Percentiles rank a stretch among this genome's conserved stretches.
Conservation (phyloP, 2,113 vertebrate genomes). For the Abramis brama region DNA sequence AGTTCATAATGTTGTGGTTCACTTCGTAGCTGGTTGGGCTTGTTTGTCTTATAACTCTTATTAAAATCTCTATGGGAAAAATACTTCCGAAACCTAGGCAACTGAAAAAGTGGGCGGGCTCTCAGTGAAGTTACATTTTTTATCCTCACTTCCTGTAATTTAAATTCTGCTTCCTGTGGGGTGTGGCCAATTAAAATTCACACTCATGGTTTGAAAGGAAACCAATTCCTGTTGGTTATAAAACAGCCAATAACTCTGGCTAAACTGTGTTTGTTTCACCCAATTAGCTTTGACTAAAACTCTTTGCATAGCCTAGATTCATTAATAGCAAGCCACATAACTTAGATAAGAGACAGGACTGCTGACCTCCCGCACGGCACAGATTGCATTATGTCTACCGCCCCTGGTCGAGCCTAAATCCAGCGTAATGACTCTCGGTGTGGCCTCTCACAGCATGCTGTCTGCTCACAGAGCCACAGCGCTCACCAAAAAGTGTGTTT, state of each 20-base stretch:
- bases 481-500: slow-evolving; percentile 65
- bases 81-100: too few relatives aligned
- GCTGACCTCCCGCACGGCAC: neutral
- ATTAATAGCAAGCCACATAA: neutral
- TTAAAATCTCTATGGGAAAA: too few relatives aligned
- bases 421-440: slow-evolving; percentile 47
- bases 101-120: too few relatives aligned
- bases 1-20: too few relatives aligned
- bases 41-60: too few relatives aligned
- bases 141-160: too few relatives aligned
- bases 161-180: too few relatives aligned
- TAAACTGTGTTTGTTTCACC: slow-evolving; percentile 1
- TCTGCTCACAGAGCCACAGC: slow-evolving; percentile 1
- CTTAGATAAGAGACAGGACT: neutral
- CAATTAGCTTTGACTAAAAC: slow-evolving; percentile 11
- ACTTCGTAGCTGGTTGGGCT: too few relatives aligned
- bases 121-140: too few relatives aligned
- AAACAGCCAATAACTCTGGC: neutral
- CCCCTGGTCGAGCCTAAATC: slow-evolving; percentile 39
- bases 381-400: neutral
- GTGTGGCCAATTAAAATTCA: neutral
- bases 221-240: neutral
- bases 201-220: neutral
- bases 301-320: slow-evolving; percentile 17
- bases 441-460: slow-evolving; percentile 49